Conservation (phyloP, 2,113 vertebrate species). For the Sitta europaea region DNA sequence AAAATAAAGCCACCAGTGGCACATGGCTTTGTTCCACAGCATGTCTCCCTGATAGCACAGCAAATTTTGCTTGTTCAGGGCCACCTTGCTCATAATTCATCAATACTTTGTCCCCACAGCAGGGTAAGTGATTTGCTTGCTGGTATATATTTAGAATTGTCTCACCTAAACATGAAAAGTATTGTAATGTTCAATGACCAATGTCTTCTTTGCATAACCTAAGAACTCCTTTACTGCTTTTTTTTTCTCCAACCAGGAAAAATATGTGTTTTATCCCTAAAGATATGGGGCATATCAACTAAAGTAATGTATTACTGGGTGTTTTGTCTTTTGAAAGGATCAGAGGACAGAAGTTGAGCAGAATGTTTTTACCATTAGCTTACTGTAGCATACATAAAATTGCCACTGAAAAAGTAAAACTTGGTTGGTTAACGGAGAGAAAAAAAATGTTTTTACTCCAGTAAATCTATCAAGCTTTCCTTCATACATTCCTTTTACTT, state of each 20-base stretch:
- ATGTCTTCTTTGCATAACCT: neutral
- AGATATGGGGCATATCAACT: neutral
- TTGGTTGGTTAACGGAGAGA: neutral
- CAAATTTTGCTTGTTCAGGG: neutral
- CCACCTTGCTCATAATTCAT: neutral
- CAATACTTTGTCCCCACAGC: neutral
- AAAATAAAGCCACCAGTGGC: neutral
- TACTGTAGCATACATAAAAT: neutral
- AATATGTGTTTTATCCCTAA: neutral
- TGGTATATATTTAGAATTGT: neutral
- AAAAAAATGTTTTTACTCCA: neutral
- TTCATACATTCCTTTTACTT: neutral
- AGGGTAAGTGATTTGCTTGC: neutral
- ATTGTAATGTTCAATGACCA: neutral
- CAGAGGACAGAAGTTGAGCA: neutral
- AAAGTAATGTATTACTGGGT: neutral
- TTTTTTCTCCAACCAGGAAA: neutral
- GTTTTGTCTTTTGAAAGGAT: neutral
- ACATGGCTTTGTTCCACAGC: neutral
- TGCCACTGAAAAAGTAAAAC: neutral
- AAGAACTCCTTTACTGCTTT: neutral
- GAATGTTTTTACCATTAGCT: neutral
- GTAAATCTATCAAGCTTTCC: neutral
- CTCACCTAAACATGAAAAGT: neutral
- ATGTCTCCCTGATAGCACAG: rapidly evolving